Evolutionary conservation across 2,888 invertebrate species (phyloP), one percentile per base, ranked within the genome.

Genomic region (Amphimallon solstitiale): DNA sequence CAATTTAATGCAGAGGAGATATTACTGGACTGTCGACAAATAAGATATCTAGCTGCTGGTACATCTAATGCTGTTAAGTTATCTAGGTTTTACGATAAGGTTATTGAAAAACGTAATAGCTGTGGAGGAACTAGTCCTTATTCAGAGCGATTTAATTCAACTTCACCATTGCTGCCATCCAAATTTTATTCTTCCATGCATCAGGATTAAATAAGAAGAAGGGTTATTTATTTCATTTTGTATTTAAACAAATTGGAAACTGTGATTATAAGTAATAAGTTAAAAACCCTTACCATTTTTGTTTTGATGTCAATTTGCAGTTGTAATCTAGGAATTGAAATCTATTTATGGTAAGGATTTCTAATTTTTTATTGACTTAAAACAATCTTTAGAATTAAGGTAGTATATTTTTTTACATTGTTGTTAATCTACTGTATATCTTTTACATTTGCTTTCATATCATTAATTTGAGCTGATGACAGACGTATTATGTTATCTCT

Each of bases 1-100:
- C 94, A 96, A 80, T 95, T 95, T 80, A 93, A 94, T 0, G 94
- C 95, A 0, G 97, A 97, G 81, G 97, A 97, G 85, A 93, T 98
- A 77, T 90, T 92, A 83, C 85, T 98, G 69, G 96, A 90, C 75
- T 88, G 88, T 72, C 86, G 88, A 72, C 89, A 90, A 75, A 83
- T 86, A 0, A 90, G 94, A 71, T 93, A 94, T 71, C 83, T 98
- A 68, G 94, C 95, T n/a, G 94, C 98, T 3, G 98, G 97, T 1
- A 93, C 95, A 2, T 94, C 95, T 65, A 96, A 97, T 79, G 91
- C 97, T 6, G 96, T 98, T 0, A 97, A 97, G 82, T 83, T 98
- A 23, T 92, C 94, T 1, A 87, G 95, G 77, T 98, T 98, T 84
- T 97, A 97, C 81, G 98, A 98, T 83, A 94, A 94, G 84, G 90